A percentile compares a stretch with the other conserved stretches of the same genome.
These are phyloP conservation scores for Meleagris gallopavo DNA, from an alignment of 2,113 vertebrate genomes.

Conservation along the genomic window DNA sequence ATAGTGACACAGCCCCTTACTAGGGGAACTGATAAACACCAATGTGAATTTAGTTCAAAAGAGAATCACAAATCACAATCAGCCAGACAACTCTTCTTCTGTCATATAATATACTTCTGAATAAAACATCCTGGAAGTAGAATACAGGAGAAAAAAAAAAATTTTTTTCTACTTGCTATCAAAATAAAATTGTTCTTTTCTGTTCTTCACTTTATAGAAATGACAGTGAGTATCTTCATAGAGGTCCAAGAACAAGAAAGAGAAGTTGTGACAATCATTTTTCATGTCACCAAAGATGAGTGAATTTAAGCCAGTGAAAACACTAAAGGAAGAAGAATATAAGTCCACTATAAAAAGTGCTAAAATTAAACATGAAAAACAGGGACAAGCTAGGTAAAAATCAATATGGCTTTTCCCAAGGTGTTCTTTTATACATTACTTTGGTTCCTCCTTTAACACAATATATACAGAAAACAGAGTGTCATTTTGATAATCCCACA, in stretches of 20 bases:
- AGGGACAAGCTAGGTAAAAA: conserved; percentile 45
- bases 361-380: conserved; percentile 59
- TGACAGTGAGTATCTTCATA: background rate
- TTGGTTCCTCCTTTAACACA: conserved; percentile 45
- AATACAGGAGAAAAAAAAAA: background rate
- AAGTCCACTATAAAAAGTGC: conserved; percentile 28
- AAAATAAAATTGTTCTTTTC: conserved; percentile 39
- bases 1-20: background rate
- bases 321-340: conserved; percentile 51
- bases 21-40: background rate
- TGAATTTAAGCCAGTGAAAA: conserved; percentile 52
- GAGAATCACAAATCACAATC: background rate
- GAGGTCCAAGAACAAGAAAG: background rate
- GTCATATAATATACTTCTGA: background rate
- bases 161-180: background rate
- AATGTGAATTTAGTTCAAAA: background rate
- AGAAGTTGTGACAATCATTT: background rate
- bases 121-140: conserved; percentile 23
- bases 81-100: background rate
- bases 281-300: background rate
- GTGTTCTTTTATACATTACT: conserved; percentile 63
- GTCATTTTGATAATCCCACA: conserved; percentile 44
- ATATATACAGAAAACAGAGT: conserved; percentile 58
- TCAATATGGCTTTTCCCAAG: conserved; percentile 56
- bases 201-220: background rate